phyloP scores from a whole-genome alignment of 2,797 vertebrate species.

The Platyrinchus mystaceus region DNA sequence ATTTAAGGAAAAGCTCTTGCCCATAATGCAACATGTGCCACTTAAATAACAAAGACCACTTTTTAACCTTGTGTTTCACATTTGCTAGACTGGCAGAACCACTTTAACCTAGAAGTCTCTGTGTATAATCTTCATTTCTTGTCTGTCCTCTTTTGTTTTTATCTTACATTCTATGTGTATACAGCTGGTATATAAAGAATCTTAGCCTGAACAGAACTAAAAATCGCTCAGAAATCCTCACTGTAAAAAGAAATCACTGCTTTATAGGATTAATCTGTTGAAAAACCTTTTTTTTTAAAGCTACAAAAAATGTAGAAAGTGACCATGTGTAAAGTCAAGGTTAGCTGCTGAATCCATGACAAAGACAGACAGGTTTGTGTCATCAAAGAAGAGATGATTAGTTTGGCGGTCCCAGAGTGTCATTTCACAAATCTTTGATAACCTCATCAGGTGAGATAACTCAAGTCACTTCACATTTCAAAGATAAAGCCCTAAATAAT shows the following conservation, averaged over 20 bases:
- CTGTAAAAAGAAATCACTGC: conserved; percentile 22
- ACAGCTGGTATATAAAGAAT: conserved; percentile 21
- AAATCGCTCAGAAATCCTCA: conserved; percentile 46
- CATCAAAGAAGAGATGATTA: conserved; percentile 12
- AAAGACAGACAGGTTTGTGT: neutral
- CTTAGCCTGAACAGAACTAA: conserved; percentile 27
- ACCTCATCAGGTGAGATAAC: conserved; percentile 36
- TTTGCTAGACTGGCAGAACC: neutral
- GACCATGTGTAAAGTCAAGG: conserved; percentile 5
- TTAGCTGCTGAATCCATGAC: neutral
- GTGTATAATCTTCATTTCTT: conserved; percentile 1
- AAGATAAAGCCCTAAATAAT: conserved; percentile 30
- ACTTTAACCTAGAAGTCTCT: neutral
- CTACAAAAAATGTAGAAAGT: conserved; percentile 5
- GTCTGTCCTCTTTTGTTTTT: conserved; percentile 11
- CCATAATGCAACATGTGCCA: neutral
- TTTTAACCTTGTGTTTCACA: neutral
- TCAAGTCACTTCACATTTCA: conserved; percentile 4
- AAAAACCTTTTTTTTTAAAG: conserved; percentile 19
- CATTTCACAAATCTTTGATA: conserved; percentile 44
- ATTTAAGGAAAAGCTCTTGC: neutral
- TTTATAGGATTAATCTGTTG: conserved; percentile 46
- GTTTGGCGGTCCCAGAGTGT: conserved; percentile 4
- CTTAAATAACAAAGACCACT: neutral
- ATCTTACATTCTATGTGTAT: conserved; percentile 9